Percentiles rank a stretch among this genome's conserved stretches.
Conservation (phyloP, 2,797 vertebrate species). For the Paguma larvata region DNA sequence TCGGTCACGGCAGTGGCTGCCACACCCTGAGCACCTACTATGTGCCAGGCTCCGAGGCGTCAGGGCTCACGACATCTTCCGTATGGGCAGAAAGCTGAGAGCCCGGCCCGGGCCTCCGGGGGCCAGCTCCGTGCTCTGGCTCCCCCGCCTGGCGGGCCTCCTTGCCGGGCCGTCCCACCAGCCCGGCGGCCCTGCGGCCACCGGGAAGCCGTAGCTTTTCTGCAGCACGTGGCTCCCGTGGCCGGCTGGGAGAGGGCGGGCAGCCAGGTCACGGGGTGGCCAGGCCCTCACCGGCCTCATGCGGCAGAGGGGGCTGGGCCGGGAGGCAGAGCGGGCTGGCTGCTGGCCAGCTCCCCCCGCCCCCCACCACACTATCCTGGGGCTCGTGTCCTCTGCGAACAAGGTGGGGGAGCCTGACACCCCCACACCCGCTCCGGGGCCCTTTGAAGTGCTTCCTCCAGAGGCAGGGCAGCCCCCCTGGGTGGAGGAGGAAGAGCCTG, state of each 20-base stretch:
- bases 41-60: not conserved
- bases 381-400: not conserved
- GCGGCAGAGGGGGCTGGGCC: not conserved
- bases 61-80: fast-evolving
- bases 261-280: not conserved
- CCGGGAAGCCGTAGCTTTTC: fast-evolving
- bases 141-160: too few species aligned
- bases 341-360: not conserved
- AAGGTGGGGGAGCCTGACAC: fast-evolving
- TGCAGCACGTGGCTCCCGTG: fast-evolving
- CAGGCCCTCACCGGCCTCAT: not conserved
- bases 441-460: not conserved
- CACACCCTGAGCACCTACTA: not conserved
- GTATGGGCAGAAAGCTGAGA: fast-evolving
- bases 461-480: fast-evolving
- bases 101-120: fast-evolving
- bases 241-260: not conserved
- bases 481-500: not conserved
- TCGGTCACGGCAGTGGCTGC: not conserved
- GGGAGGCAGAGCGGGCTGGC: not conserved
- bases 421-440: not conserved
- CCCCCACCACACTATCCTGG: fast-evolving
- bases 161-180: not conserved
- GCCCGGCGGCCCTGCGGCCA: not conserved
- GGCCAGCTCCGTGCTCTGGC: not conserved